Percentiles rank a stretch among this genome's conserved stretches.
phyloP scores from a whole-genome alignment of 2,797 vertebrate species.

The Microctenopoma lineatum region DNA sequence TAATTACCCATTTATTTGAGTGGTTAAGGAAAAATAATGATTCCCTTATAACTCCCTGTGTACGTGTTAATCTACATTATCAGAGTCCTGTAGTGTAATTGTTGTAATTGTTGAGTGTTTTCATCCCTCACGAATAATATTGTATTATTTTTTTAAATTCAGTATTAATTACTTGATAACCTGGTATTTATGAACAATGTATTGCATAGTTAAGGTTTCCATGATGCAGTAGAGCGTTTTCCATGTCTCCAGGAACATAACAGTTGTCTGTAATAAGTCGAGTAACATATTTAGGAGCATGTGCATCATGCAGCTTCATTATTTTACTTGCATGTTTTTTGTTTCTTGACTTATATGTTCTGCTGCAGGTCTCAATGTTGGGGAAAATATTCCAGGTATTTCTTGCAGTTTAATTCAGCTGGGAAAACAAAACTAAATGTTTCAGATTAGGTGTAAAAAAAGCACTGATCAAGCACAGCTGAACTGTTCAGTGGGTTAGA shows the following conservation, averaged over 20 bases:
- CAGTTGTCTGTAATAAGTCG: neutral
- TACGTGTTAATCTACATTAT: constrained; percentile 3
- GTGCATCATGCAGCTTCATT: constrained; percentile 8
- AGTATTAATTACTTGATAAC: neutral
- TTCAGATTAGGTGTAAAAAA: constrained; percentile 1
- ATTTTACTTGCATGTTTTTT: constrained; percentile 12
- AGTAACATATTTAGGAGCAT: neutral
- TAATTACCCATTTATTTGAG: neutral
- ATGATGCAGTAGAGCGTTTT: neutral
- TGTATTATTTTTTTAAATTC: neutral
- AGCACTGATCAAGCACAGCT: neutral
- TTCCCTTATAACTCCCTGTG: neutral
- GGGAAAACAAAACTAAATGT: constrained; percentile 38
- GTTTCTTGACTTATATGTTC: constrained; percentile 63
- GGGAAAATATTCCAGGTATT: constrained; percentile 85
- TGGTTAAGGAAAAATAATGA: neutral
- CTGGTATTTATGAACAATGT: no score
- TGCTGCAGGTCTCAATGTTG: constrained; percentile 81
- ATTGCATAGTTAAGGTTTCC: neutral
- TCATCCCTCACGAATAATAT: neutral
- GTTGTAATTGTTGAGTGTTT: neutral
- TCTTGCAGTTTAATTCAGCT: constrained; percentile 57
- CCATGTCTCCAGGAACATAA: neutral
- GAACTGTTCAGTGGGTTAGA: neutral
- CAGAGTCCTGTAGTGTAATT: neutral